Conservation (phyloP, 2,888 invertebrate species). For the Agrochola macilenta region DNA sequence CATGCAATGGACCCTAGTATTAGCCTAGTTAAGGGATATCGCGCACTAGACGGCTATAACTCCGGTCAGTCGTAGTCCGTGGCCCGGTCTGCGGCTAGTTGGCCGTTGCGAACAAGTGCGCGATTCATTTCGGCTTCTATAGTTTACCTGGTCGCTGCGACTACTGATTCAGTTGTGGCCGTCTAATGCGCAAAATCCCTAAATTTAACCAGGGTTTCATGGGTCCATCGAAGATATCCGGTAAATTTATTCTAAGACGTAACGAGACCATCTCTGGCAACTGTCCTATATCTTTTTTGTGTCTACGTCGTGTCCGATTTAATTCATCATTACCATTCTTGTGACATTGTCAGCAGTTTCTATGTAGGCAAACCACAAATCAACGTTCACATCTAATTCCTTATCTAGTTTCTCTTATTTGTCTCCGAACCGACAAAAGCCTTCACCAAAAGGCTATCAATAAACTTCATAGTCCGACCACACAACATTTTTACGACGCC, state of each 20-base stretch:
- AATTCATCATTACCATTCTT: neutral
- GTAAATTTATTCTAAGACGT: neutral
- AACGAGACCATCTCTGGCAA: constrained; percentile 6
- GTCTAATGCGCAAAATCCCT: too few species aligned
- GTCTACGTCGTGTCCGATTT: neutral
- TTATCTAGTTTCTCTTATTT: constrained; percentile 16
- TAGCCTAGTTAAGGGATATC: too few species aligned
- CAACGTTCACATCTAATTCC: neutral
- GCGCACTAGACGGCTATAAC: too few species aligned
- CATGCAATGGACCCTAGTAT: neutral
- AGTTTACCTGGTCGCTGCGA: too few species aligned
- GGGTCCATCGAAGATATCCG: neutral
- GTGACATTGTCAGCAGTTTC: neutral
- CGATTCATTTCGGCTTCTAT: too few species aligned
- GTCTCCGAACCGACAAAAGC: constrained; percentile 2
- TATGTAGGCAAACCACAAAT: constrained; percentile 18
- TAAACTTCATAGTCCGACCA: constrained; percentile 50
- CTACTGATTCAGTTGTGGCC: too few species aligned
- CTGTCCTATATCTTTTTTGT: neutral
- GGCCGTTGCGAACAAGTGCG: too few species aligned
- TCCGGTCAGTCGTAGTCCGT: too few species aligned
- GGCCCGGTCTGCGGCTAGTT: too few species aligned
- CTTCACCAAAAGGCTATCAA: constrained; percentile 29
- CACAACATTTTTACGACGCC: constrained; percentile 64
- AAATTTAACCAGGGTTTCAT: neutral